Conservation (phyloP, 2,113 vertebrate species). For the Eubucco bourcierii region DNA sequence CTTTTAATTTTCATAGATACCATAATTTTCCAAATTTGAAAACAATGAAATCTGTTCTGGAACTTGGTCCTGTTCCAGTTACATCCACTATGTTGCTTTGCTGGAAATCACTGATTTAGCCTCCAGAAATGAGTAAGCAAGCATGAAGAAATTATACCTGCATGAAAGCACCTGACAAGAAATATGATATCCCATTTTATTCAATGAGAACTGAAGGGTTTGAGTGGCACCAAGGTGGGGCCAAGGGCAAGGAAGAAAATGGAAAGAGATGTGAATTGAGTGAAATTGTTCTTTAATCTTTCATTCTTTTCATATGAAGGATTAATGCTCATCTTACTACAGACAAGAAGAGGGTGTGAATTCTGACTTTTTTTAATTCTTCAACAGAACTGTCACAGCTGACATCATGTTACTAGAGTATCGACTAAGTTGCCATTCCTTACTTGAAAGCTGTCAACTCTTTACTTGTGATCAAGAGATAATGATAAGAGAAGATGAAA, state of each 20-base stretch:
- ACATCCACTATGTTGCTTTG: background rate
- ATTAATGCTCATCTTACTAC: background rate
- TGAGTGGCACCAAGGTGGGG: background rate
- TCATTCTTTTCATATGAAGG: background rate
- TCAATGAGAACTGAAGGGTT: background rate
- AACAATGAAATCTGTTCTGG: background rate
- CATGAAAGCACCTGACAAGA: slow-evolving; percentile 5
- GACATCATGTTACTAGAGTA: background rate
- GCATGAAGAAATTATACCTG: background rate
- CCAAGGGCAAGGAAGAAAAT: background rate
- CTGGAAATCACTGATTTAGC: background rate
- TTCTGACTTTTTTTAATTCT: background rate
- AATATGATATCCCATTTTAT: background rate
- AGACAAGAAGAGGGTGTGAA: background rate
- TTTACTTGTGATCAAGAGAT: background rate
- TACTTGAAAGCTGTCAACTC: background rate
- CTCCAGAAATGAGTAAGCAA: background rate
- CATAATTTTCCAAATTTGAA: background rate
- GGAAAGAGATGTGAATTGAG: background rate
- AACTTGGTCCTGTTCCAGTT: background rate
- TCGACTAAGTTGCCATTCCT: background rate
- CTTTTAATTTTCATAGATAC: background rate
- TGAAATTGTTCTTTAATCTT: background rate
- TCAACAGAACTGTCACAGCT: background rate
- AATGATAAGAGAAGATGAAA: background rate